phyloP scores from a whole-genome alignment of 2,113 vertebrate genomes.

The Callocephalon fimbriatum region DNA sequence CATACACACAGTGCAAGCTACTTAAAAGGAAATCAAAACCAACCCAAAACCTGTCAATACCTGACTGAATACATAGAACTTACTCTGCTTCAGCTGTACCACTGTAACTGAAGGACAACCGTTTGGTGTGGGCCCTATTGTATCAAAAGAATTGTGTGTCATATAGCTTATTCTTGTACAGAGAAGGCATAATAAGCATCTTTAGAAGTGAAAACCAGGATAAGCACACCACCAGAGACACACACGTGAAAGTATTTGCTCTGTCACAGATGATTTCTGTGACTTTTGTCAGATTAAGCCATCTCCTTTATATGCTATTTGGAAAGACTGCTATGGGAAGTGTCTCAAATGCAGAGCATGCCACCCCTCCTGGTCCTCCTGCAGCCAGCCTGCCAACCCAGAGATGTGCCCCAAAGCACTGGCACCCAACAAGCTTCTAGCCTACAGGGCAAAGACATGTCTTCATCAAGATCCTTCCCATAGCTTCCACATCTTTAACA shows the following conservation, averaged over 20 bases:
- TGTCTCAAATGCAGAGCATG: fast-evolving
- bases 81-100: not conserved
- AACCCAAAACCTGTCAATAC: not conserved
- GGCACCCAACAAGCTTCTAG: not conserved
- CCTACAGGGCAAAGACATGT: not conserved
- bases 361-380: not conserved
- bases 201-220: not conserved
- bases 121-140: not conserved
- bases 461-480: not conserved
- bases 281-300: not conserved
- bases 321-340: fast-evolving
- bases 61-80: not conserved
- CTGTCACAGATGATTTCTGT: not conserved
- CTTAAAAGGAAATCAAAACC: not conserved
- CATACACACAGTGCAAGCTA: not conserved
- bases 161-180: not conserved
- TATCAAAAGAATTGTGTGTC: not conserved
- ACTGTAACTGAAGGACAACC: not conserved
- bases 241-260: not conserved
- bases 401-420: not conserved
- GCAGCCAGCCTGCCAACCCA: not conserved
- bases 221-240: not conserved
- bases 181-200: not conserved
- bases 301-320: not conserved
- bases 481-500: not conserved